Evolutionary conservation across 2,797 vertebrate species (phyloP).

Genomic region (Danio choprae): DNA sequence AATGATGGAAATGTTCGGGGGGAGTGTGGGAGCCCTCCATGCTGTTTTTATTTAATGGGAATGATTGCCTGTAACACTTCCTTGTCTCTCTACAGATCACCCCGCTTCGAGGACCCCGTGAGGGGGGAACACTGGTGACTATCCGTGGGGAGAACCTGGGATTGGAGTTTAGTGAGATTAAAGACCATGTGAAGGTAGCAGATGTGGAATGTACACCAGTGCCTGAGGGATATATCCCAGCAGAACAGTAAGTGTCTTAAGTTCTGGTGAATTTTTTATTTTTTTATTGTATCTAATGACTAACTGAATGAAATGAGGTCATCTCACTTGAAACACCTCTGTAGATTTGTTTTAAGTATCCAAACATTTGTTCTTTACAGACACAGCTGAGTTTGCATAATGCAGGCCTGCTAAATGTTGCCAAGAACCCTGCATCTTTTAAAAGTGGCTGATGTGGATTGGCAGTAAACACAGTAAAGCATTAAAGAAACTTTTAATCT

Average conservation of each 20-base stretch:
- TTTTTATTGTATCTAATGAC: conserved; percentile 2
- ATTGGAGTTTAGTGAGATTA: conserved; percentile 92
- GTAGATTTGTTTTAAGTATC: conserved; percentile 12
- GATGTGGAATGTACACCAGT: conserved; percentile 94
- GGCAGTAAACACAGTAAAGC: conserved; percentile 40
- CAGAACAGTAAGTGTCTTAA: conserved; percentile 90
- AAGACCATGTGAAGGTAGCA: conserved; percentile 90
- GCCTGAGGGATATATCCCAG: conserved; percentile 93
- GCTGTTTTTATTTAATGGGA: conserved; percentile 15
- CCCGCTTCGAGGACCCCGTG: conserved; percentile 90
- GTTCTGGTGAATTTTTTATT: neutral
- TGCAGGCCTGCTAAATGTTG: conserved; percentile 26
- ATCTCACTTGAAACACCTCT: neutral
- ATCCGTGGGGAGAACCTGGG: conserved; percentile 97
- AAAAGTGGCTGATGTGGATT: conserved; percentile 41
- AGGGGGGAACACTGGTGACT: conserved; percentile 95
- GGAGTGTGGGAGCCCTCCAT: neutral
- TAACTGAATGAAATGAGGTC: neutral
- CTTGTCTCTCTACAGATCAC: conserved; percentile 81
- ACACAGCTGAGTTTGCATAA: neutral
- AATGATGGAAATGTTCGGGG: neutral
- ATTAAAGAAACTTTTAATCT: conserved; percentile 56
- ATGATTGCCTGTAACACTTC: conserved; percentile 15
- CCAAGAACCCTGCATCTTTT: conserved; percentile 42
- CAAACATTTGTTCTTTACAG: neutral